Evolutionary conservation across 1,140 invertebrate species (phyloP), one percentile per base, ranked within the genome.

Genomic region (Schmidtea mediterranea): DNA sequence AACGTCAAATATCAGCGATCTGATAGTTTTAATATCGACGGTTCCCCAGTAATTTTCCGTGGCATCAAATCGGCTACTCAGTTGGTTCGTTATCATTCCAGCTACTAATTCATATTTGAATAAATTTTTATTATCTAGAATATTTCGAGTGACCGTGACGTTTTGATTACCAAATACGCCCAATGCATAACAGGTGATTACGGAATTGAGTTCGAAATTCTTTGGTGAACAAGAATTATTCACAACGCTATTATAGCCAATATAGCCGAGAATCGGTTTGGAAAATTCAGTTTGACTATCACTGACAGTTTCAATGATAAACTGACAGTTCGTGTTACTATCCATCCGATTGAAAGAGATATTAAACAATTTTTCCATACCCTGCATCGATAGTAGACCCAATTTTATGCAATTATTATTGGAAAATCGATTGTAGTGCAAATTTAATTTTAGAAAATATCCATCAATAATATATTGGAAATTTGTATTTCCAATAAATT

Each of bases 31-130:
- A 37, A 77, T 71, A 48, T 79, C 72, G 2, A 51, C 52, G 1
- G 56, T 54, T 13, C 87, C 89, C 89, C 90, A 98, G 80, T 81
- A 98, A 62, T 97, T 98, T 59, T 89, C 77, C 13, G 70, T 72
- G 0, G 83, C 82, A 60, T 95, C 78, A 8, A 98, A 66, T 39
- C 71, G 71, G 55, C 82, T 87, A 52, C 84, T 76, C 0, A 92
- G 72, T 51, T 79, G 78, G 0, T 82, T 54, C 1, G 62, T 55
- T 1, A 51, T 54, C 23, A 63, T 54, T 10, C 86, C 92, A 51
- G 87, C 86, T 1, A 98, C 65, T 12, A 98, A 61, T 58, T 89
- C 82, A 62, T 89, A 97, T 56, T 83, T 75, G 10, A 32, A 32
- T 54, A 87, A 63, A 10, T 72, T 68, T 2, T 57, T 54, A 67